Evolutionary conservation across 2,797 vertebrate genomes (phyloP), one percentile per base, ranked within the genome.

Genomic region (Fundulus diaphanus): DNA sequence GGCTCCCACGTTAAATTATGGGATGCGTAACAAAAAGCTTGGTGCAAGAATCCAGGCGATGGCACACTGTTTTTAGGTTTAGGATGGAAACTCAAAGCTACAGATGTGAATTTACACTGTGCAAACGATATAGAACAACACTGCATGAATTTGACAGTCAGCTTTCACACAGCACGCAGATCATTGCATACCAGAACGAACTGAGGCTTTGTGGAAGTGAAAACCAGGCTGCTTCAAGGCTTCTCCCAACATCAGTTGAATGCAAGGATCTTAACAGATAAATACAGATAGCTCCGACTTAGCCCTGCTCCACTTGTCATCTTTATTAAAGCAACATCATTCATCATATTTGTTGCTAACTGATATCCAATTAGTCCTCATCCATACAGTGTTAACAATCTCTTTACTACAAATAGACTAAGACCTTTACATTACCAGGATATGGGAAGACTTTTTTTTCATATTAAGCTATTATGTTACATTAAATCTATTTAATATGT

Each of bases 91-190:
- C 42, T 7, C 1, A 16, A 3, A 7, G 31, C 31, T 59, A 44
- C n/a, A 20, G 24, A 56, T 57, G 22, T 40, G 24, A 72, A 31
- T 22, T 46, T 59, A 7, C 27, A 13, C 27, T 3, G n/a, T 49
- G 56, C 22, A 65, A 66, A 65, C 33, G 22, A 29, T 20, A 29
- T 51, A 49, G 35, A 73, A 73, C 33, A 40, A 65, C 70, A 40
- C 46, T 66, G 27, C 37, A 37, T 51, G 59, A 37, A 49, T 61
- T n/a, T 42, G 63, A 42, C 63, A 27, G 24, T 27, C 72, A 51
- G 59, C 44, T 37, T 11, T 7, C 72, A 52, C 20, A 42, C 72
- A 51, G 46, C 22, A 3, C 27, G 29, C 49, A 54, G 20, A 51
- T 70, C 13, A 35, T 7, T 70, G 68, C 49, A 51, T 51, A 6